A percentile compares a stretch with the other conserved stretches of the same genome.
Evolutionary conservation across 1,140 invertebrate genomes (phyloP).

Genomic region (Drosophila varians): DNA sequence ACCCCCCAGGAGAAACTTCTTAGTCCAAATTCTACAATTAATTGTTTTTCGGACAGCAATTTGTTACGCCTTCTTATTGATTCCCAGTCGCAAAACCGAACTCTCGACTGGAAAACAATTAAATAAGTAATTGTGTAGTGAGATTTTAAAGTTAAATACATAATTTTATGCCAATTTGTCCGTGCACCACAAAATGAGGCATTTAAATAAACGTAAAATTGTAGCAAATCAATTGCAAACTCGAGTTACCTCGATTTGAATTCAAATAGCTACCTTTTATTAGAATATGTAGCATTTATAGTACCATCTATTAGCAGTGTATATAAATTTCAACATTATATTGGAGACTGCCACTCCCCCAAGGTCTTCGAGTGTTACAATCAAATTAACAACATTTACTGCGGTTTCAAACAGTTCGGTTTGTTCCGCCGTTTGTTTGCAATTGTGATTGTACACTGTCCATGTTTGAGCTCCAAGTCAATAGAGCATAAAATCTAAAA

Average conservation of each 20-base stretch:
- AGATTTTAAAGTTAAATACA: slow-evolving; percentile 54
- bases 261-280: not conserved
- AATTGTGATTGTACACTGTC: slow-evolving; percentile 23
- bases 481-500: slow-evolving; percentile 51
- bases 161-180: slow-evolving; percentile 48
- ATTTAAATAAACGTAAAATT: slow-evolving; percentile 38
- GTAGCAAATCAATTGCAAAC: slow-evolving; percentile 9
- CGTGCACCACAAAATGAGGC: slow-evolving; percentile 26
- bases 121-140: slow-evolving; percentile 47
- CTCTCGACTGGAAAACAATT: slow-evolving; percentile 35
- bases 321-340: not conserved
- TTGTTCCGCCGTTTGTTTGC: slow-evolving; percentile 27
- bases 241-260: not conserved
- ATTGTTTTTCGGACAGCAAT: slow-evolving; percentile 44
- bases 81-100: slow-evolving; percentile 30
- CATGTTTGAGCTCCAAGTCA: slow-evolving; percentile 40
- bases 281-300: not conserved
- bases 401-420: slow-evolving; percentile 23
- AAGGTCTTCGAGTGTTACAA: slow-evolving; percentile 47
- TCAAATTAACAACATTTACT: slow-evolving; percentile 55
- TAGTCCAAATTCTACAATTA: slow-evolving; percentile 37
- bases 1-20: slow-evolving; percentile 16
- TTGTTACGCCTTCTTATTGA: slow-evolving; percentile 59
- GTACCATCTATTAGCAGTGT: not conserved
- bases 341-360: slow-evolving; percentile 21